These are phyloP conservation scores for Notodonta dromedarius DNA, from an alignment of 2,888 invertebrate genomes.

Conservation along the genomic window DNA sequence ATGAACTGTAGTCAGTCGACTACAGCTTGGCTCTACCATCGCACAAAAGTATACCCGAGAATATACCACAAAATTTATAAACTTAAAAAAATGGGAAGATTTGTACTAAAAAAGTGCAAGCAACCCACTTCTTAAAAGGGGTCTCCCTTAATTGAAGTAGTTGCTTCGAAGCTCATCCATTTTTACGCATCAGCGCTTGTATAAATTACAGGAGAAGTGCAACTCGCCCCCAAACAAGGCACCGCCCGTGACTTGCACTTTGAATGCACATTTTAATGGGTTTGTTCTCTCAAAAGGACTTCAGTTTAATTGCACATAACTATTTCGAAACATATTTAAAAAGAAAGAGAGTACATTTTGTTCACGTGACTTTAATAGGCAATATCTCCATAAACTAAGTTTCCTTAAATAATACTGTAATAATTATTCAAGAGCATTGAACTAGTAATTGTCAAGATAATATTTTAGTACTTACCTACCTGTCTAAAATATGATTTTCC, in stretches of 20 bases:
- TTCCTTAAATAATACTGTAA: too few species aligned
- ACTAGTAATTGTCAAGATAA: too few species aligned
- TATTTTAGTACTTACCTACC: too few species aligned
- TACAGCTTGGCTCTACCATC: too few species aligned
- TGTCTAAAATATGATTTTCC: too few species aligned
- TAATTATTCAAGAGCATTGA: too few species aligned
- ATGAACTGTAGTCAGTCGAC: too few species aligned
- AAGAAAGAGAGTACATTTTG: conserved; percentile 14
- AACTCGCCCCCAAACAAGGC: conserved; percentile 52
- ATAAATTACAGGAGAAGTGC: conserved; percentile 70
- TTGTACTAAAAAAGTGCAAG: conserved; percentile 20
- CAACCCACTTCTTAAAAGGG: conserved; percentile 37
- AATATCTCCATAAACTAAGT: too few species aligned
- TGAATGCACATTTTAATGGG: conserved; percentile 76
- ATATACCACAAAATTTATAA: too few species aligned
- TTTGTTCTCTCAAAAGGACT: conserved; percentile 57
- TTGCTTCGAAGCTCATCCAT: conserved; percentile 57
- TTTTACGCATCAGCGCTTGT: conserved; percentile 70
- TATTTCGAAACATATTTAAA: conserved; percentile 40
- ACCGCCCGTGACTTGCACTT: conserved; percentile 74
- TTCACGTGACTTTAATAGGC: conserved; percentile 30
- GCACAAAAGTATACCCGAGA: too few species aligned
- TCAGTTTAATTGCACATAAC: conserved; percentile 56
- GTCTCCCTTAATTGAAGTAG: conserved; percentile 57
- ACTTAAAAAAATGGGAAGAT: too few species aligned